Evolutionary conservation across 1,140 invertebrate genomes (phyloP).

Genomic region (Zophobas atratus): DNA sequence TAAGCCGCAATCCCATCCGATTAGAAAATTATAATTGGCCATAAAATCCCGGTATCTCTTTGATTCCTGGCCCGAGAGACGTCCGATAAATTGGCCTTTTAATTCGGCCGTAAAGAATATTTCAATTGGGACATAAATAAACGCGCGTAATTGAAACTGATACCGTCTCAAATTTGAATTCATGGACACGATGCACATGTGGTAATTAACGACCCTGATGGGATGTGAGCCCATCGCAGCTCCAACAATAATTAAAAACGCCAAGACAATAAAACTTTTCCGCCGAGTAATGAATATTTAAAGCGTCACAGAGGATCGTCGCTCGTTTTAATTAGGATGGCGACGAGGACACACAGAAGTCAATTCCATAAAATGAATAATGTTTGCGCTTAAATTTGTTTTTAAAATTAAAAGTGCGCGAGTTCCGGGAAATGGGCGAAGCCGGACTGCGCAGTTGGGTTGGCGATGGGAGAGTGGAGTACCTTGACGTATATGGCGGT

Average conservation of each 20-base stretch:
- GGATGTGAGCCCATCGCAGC: not conserved
- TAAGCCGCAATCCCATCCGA: constrained; percentile 4
- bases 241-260: constrained; percentile 19
- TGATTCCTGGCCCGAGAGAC: not conserved
- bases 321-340: constrained; percentile 25
- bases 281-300: constrained; percentile 34
- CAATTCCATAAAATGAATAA: too few relatives aligned
- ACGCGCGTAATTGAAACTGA: not conserved
- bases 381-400: too few relatives aligned
- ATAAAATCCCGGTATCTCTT: not conserved
- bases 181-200: not conserved
- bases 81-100: not conserved
- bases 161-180: constrained; percentile 9
- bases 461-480: too few relatives aligned
- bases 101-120: not conserved
- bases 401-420: too few relatives aligned
- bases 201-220: not conserved
- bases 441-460: too few relatives aligned
- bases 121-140: not conserved
- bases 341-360: not conserved
- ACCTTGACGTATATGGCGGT: too few relatives aligned
- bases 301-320: not conserved
- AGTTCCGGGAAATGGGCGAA: too few relatives aligned
- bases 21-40: not conserved
- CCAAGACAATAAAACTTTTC: constrained; percentile 33